Evolutionary conservation across 2,797 vertebrate genomes (phyloP).

Genomic region (Trachurus trachurus): DNA sequence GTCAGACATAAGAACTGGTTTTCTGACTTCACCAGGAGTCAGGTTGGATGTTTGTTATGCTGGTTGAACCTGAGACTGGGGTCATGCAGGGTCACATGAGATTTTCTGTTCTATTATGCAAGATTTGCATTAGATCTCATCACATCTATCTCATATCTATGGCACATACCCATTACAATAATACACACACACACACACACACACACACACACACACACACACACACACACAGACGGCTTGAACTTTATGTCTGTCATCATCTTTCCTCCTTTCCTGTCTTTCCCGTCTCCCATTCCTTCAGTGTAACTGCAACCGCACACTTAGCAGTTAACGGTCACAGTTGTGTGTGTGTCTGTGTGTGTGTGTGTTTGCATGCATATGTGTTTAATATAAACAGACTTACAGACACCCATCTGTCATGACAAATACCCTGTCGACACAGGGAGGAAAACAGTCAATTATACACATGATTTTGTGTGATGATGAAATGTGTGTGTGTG

Average conservation of each 20-base stretch:
- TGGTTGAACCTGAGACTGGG: neutral
- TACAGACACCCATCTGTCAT: slow-evolving; percentile 61
- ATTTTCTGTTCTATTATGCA: neutral
- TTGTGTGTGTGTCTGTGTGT: slow-evolving; percentile 18
- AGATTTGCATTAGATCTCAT: slow-evolving; percentile 26
- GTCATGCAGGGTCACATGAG: neutral
- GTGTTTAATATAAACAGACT: slow-evolving; percentile 76
- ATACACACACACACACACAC: slow-evolving; percentile 13
- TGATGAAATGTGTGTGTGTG: neutral
- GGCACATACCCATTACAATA: no score
- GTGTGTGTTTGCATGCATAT: neutral
- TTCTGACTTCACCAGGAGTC: neutral
- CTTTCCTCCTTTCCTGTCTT: neutral
- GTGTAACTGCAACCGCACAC: slow-evolving; percentile 46
- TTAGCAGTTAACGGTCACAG: slow-evolving; percentile 66
- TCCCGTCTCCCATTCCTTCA: slow-evolving; percentile 21
- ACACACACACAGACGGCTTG: slow-evolving; percentile 11
- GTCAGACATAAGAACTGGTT: neutral
- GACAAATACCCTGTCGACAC: slow-evolving; percentile 37
- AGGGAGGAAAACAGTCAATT: slow-evolving; percentile 38
- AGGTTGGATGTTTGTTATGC: neutral
- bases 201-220: slow-evolving; percentile 13
- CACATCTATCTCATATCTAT: neutral
- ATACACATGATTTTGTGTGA: slow-evolving; percentile 6
- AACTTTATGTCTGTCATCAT: neutral